Conservation (phyloP, 2,113 vertebrate species). For the Hiodon alosoides region DNA sequence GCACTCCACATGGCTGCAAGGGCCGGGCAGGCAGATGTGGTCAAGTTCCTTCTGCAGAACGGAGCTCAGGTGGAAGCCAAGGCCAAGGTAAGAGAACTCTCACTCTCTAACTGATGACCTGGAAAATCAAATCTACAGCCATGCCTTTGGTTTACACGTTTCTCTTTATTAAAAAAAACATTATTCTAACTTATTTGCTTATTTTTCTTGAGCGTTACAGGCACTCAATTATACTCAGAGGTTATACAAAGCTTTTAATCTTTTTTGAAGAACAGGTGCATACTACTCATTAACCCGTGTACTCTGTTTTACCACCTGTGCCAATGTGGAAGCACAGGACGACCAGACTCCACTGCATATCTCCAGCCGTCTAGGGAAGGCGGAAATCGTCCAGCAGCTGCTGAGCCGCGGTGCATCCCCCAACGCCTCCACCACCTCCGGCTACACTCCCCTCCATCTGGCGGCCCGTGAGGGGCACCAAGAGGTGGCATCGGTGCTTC, state of each 20-base stretch:
- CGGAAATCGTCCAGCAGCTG: conserved; percentile 89
- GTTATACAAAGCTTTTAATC: too few species aligned
- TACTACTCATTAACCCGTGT: too few species aligned
- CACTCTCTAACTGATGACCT: too few species aligned
- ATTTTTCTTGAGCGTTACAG: too few species aligned
- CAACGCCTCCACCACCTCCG: conserved; percentile 83
- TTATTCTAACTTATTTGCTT: too few species aligned
- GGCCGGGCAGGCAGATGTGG: conserved; percentile 87
- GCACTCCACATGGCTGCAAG: conserved; percentile 95
- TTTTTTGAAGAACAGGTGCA: too few species aligned
- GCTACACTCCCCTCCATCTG: conserved; percentile 90
- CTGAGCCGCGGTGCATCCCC: conserved; percentile 79
- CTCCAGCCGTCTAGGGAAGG: conserved; percentile 86
- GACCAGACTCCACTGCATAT: conserved; percentile 96
- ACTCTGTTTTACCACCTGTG: background rate
- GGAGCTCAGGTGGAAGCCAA: conserved; percentile 88
- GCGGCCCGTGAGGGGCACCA: conserved; percentile 86
- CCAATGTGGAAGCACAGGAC: conserved; percentile 63
- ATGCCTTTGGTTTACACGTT: too few species aligned
- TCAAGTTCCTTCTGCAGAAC: conserved; percentile 85
- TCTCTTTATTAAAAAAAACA: too few species aligned
- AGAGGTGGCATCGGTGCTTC: conserved; percentile 79
- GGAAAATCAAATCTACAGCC: too few species aligned
- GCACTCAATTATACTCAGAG: too few species aligned
- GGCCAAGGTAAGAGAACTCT: conserved; percentile 75